Evolutionary conservation across 2,888 invertebrate species (phyloP).

Genomic region (Elysia crispata): DNA sequence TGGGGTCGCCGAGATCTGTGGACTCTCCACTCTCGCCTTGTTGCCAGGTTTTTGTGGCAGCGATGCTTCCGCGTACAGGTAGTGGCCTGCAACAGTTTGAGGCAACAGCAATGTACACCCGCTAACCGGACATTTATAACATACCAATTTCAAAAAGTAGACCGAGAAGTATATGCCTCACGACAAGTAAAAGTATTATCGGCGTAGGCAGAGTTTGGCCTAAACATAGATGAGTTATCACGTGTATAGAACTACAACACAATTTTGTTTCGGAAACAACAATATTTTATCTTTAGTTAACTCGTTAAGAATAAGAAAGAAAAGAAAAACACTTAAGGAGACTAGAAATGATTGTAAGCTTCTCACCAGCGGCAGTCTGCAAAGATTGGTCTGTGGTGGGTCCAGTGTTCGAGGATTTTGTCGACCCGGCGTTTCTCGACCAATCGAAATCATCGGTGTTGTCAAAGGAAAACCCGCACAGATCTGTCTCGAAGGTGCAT

Average conservation of each 20-base stretch:
- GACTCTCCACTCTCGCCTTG: slow-evolving; percentile 61
- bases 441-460: slow-evolving; percentile 64
- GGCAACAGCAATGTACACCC: neutral
- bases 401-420: slow-evolving; percentile 60
- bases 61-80: slow-evolving; percentile 67
- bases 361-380: slow-evolving; percentile 57
- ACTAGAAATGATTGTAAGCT: too few species aligned
- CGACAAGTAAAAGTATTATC: too few species aligned
- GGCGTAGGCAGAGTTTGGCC: too few species aligned
- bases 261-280: too few species aligned
- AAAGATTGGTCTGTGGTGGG: slow-evolving; percentile 86
- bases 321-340: too few species aligned
- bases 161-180: too few species aligned
- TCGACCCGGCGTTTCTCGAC: slow-evolving; percentile 59
- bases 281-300: too few species aligned
- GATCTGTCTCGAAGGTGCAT: slow-evolving; percentile 47
- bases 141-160: too few species aligned
- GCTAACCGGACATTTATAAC: too few species aligned
- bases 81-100: slow-evolving; percentile 59
- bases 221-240: too few species aligned
- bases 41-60: slow-evolving; percentile 60
- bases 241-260: too few species aligned
- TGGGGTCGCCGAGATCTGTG: slow-evolving; percentile 56
- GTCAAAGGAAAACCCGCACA: slow-evolving; percentile 71
- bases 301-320: too few species aligned